These are phyloP conservation scores for Prionailurus bengalensis DNA, from an alignment of 2,113 vertebrate genomes.

Conservation along the genomic window DNA sequence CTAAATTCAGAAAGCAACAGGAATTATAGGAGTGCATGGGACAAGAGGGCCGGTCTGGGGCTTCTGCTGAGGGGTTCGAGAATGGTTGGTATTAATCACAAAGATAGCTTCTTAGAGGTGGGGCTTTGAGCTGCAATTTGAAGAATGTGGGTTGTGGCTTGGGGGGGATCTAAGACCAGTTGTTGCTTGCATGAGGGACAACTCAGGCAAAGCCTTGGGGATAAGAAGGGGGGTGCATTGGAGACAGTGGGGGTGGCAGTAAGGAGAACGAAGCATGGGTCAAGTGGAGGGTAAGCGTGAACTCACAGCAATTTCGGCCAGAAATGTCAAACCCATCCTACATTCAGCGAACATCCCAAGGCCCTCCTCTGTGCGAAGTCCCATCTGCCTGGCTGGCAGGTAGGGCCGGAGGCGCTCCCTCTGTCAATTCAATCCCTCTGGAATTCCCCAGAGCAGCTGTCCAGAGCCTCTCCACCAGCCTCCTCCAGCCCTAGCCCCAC, in stretches of 20 bases:
- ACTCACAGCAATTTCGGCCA: neutral
- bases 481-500: neutral
- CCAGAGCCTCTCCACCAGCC: neutral
- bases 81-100: conserved; percentile 66
- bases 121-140: conserved; percentile 63
- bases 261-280: neutral
- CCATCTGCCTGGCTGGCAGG: neutral
- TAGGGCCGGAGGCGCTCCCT: neutral
- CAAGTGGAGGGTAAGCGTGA: neutral
- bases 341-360: neutral
- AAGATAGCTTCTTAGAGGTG: conserved; percentile 75
- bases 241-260: neutral
- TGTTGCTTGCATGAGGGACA: conserved; percentile 54
- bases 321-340: neutral
- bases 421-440: conserved; percentile 24
- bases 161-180: conserved; percentile 70
- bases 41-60: neutral
- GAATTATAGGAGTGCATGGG: neutral
- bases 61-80: neutral
- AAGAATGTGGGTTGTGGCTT: conserved; percentile 77
- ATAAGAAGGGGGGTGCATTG: neutral
- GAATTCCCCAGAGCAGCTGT: conserved; percentile 67
- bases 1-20: conserved; percentile 57
- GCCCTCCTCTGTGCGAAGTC: neutral
- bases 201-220: conserved; percentile 12